Evolutionary conservation across 2,113 vertebrate genomes (phyloP).

Genomic region (Puma concolor): DNA sequence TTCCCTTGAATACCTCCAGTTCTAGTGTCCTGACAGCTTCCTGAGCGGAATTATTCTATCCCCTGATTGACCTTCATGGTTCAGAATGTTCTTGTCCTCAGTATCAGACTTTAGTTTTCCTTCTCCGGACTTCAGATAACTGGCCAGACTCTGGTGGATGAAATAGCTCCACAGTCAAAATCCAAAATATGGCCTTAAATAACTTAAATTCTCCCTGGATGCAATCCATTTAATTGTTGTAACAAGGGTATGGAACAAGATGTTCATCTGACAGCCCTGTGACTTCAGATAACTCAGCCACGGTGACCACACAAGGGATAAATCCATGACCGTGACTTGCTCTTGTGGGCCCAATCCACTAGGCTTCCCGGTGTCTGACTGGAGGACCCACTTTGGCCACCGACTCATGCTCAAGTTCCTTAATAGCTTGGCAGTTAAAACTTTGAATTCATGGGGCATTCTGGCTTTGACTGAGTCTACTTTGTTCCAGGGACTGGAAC

Average conservation of each 20-base stretch:
- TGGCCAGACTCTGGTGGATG: constrained; percentile 28
- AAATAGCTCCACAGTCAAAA: not conserved
- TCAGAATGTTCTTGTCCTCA: constrained; percentile 34
- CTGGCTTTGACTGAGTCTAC: not conserved
- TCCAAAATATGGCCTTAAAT: not conserved
- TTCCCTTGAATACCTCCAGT: constrained; percentile 63
- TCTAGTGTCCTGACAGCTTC: constrained; percentile 60
- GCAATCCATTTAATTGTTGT: not conserved
- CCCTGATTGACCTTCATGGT: constrained; percentile 64
- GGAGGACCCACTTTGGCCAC: not conserved
- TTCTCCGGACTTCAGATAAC: not conserved
- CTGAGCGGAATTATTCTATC: constrained; percentile 56
- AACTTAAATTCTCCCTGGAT: not conserved
- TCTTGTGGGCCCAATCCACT: no score
- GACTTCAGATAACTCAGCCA: not conserved
- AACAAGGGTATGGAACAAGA: not conserved
- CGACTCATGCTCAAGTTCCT: not conserved
- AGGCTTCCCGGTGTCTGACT: not conserved
- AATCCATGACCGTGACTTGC: rapidly evolving
- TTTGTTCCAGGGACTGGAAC: not conserved
- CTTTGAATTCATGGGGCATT: not conserved
- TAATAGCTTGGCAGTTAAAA: not conserved
- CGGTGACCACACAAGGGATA: not conserved
- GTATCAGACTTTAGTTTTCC: not conserved
- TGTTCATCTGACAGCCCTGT: not conserved